A percentile compares a stretch with the other conserved stretches of the same genome.
Conservation (phyloP, 2,113 vertebrate genomes). For the Dendrocopos noguchii region DNA sequence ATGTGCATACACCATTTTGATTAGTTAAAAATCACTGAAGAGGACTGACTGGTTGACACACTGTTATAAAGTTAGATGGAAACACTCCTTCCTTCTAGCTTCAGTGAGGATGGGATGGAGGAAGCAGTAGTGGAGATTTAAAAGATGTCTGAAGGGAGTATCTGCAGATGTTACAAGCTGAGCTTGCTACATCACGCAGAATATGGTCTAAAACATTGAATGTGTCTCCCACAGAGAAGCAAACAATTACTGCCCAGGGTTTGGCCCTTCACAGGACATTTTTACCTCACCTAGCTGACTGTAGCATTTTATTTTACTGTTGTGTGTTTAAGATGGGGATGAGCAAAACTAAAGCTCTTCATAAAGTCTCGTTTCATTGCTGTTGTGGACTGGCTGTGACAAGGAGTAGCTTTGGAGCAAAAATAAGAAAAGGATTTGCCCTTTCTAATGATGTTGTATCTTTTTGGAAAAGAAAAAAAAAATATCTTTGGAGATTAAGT, state of each 20-base stretch:
- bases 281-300: neutral
- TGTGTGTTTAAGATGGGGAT: neutral
- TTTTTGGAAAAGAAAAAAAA: neutral
- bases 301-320: neutral
- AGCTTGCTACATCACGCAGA: neutral
- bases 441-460: neutral
- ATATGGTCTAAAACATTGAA: neutral
- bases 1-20: neutral
- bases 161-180: neutral
- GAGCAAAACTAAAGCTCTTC: neutral
- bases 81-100: neutral
- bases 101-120: neutral
- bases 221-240: neutral
- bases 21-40: neutral
- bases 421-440: neutral
- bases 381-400: neutral
- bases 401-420: neutral
- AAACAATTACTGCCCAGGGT: neutral
- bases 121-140: neutral
- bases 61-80: neutral
- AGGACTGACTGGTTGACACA: neutral
- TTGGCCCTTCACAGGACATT: neutral
- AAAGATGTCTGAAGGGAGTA: neutral
- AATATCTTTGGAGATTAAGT: neutral
- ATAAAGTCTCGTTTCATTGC: neutral